Base-by-base conservation (phyloP, 1,140 invertebrate species). In the Atta texana region DNA sequence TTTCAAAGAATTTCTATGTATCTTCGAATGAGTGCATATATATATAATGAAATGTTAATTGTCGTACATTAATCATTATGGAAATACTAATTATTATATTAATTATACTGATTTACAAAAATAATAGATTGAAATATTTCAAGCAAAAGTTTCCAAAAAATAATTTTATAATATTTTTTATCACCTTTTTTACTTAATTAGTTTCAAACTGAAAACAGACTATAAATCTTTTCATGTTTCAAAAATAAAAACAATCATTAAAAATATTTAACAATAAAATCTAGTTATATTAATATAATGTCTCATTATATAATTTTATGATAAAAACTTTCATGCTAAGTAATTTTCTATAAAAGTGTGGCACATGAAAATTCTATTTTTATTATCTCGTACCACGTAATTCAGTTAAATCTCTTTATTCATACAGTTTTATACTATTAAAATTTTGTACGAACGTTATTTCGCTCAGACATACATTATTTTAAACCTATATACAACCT, bases 321-420 rank as follows among this genome's bases (percentile, higher is more conserved):
- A 75, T 75, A 39, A 75, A 75, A 55, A 55, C 18, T 75, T 57
- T 57, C 3, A 57, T 21, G 21, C 6, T 7, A 57, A 74, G 21
- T 75, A 75, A 75, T 34, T 75, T 10, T 55, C 7, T 55, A 57
- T 12, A 3, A 57, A 57, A 75, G 53, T 10, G 24, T 18, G 14
- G 6, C 6, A 55, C 2, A n/a, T 75, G 12, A 75, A 75, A 75
- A 75, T 34, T 39, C 10, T 55, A 74, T 74, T 55, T 72, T 55
- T 55, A 31, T 24, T 55, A 31, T 31, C 28, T 55, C n/a, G 1
- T 57, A 34, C 28, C n/a, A 57, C 53, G 14, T 14, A 75, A 57
- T 57, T 57, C 31, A 75, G 51, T 75, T 75, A 75, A 57, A 57
- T 75, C n/a, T 57, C 51, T 21, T 55, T 75, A 75, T 34, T 57